Base-by-base conservation (phyloP, 2,797 vertebrate species). In the Muscicapa striata region DNA sequence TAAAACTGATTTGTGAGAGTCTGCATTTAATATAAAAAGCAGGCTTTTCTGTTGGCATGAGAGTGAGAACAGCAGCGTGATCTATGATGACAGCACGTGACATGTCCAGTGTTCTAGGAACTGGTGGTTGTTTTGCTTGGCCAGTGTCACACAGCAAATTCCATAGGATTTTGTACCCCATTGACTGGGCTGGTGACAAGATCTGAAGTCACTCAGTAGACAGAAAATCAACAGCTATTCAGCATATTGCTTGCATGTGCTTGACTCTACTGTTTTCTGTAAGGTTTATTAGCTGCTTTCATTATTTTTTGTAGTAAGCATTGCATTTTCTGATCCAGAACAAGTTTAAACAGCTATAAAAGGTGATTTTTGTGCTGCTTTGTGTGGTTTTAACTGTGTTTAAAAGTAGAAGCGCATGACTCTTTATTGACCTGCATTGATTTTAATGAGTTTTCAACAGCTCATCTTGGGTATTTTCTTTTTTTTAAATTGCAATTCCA, bases 161-260 rank as follows among this genome's bases (percentile, higher is more conserved):
- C 97, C 94, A 84, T 96, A 95, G 92, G 94, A 96, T 95, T 97
- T 98, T 98, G 98, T 98, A 98, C 97, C 83, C 96, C 97, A 98
- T 98, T 98, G 98, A 97, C 97, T 93, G 54, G 74, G 69, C 98
- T 98, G 98, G 96, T 98, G 98, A 98, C 98, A 97, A 97, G 97
- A 92, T 97, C 95, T 98, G 97, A 98, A 97, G 97, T 98, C 98
- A 98, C 97, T 98, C 98, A 98, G 89, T 95, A 97, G 95, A 96
- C 96, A 97, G 83, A 94, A 94, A 93, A 92, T 97, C 93, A 96
- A 63, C 95, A 95, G 91, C 90, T 92, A 94, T 90, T 81, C 64
- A 6, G 77, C 95, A 96, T 93, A 86, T 92, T 96, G 87, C 59
- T 59, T 95, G 80, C 96, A 96, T 95, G 87, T 96, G 94, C 92